phyloP scores from a whole-genome alignment of 2,113 vertebrate genomes.

The Bufo bufo region DNA sequence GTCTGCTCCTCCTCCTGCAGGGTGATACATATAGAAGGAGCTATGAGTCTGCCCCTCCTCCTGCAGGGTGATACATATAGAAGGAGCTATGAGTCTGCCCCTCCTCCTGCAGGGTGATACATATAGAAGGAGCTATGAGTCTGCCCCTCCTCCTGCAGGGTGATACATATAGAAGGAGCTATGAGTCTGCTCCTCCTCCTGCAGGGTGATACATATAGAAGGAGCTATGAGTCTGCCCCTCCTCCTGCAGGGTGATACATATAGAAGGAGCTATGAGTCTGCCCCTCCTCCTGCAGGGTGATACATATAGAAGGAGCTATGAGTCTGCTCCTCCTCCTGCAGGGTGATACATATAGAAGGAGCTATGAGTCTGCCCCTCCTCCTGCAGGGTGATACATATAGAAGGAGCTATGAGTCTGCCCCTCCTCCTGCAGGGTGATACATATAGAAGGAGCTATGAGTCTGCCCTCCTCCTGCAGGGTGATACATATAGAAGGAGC shows the following conservation, averaged over 20 bases:
- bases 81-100: neutral
- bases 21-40: neutral
- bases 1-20: neutral
- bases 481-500: neutral
- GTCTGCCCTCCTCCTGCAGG: neutral
- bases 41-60: neutral
- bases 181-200: neutral
- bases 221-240: neutral
- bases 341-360: slow-evolving; percentile 73
- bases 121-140: neutral
- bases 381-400: neutral
- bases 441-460: neutral
- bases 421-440: neutral
- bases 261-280: neutral
- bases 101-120: neutral
- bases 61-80: neutral
- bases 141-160: neutral
- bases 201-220: neutral
- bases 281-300: slow-evolving; percentile 70
- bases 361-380: neutral
- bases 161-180: slow-evolving; percentile 19
- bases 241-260: slow-evolving; percentile 74
- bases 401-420: neutral
- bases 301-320: slow-evolving; percentile 58
- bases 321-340: slow-evolving; percentile 33